Base-by-base conservation (phyloP, 1,140 invertebrate genomes). In the Aricia agestis region DNA sequence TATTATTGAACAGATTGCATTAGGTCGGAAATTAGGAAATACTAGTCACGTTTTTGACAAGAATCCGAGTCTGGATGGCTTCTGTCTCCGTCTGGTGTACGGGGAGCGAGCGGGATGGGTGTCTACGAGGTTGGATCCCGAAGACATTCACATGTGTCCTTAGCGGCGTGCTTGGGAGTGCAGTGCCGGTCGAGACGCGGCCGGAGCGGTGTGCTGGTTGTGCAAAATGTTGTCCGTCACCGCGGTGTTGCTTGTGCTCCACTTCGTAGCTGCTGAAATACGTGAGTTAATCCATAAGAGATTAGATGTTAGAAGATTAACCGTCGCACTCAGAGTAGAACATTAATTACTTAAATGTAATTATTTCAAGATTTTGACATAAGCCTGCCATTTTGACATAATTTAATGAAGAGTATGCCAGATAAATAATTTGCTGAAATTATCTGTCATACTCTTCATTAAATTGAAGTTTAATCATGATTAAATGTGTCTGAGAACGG, bases 91-190 rank as follows among this genome's bases (percentile, higher is more conserved):
- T 75, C 42, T 7, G 17, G 0, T 25, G 59, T 18, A 6, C 0
- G 10, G 10, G 59, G 18, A 25, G 3, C 7, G 59, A 63, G 59
- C 17, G 59, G 59, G 19, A 63, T 6, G 59, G 59, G 7, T 18
- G 19, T 11, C 10, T 18, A 17, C 58, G 58, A 59, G 58, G 59
- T 63, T 63, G 59, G 19, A 25, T 63, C 59, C 59, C 59, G 59
- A 63, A 75, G 67, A 81, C 85, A 76, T 83, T 85, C 83, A 82
- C 83, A 80, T 80, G 79, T 83, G 81, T 86, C 80, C 82, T 86
- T 82, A 79, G 77, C 31, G 61, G 69, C 70, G 72, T 74, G 77
- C 11, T 68, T 74, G 74, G 66, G 58, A 65, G 70, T 68, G 73
- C 85, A 89, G 87, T 89, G 82, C 76, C 78, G 82, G 83, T 73